These are phyloP conservation scores for Sibirionetta formosa DNA, from an alignment of 2,797 vertebrate species.

Conservation along the genomic window DNA sequence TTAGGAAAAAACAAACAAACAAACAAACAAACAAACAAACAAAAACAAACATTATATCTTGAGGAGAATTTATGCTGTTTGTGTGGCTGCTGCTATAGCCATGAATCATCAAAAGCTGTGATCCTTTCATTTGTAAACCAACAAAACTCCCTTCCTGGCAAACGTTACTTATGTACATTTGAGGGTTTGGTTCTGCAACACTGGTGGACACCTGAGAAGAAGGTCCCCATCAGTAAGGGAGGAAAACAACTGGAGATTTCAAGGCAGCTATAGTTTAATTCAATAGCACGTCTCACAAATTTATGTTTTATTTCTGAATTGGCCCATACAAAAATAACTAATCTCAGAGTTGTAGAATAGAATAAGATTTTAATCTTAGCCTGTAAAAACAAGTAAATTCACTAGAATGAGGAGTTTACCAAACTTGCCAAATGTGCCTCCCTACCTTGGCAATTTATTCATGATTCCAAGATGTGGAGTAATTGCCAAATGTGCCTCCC, in stretches of 20 bases:
- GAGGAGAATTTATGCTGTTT: neutral
- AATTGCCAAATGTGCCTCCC: neutral
- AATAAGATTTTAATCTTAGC: neutral
- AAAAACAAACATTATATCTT: neutral
- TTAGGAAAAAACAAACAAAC: neutral
- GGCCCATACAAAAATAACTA: neutral
- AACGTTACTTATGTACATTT: neutral
- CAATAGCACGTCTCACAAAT: neutral
- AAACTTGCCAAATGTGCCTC: neutral
- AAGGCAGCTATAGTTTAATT: neutral
- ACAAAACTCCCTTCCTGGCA: neutral
- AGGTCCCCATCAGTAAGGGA: neutral
- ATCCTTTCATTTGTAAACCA: neutral
- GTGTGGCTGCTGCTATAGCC: neutral
- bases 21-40: too few relatives aligned
- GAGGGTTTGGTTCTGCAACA: neutral
- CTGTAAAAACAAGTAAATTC: neutral
- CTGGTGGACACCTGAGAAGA: neutral
- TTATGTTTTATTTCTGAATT: neutral
- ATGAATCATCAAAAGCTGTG: neutral
- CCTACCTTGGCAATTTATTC: neutral
- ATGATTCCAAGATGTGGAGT: neutral
- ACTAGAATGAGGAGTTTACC: neutral
- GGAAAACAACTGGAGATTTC: neutral
- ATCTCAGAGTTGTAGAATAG: neutral